Percentiles rank a stretch among this genome's conserved stretches.
Conservation (phyloP, 2,888 invertebrate species). For the Acronicta psi region DNA sequence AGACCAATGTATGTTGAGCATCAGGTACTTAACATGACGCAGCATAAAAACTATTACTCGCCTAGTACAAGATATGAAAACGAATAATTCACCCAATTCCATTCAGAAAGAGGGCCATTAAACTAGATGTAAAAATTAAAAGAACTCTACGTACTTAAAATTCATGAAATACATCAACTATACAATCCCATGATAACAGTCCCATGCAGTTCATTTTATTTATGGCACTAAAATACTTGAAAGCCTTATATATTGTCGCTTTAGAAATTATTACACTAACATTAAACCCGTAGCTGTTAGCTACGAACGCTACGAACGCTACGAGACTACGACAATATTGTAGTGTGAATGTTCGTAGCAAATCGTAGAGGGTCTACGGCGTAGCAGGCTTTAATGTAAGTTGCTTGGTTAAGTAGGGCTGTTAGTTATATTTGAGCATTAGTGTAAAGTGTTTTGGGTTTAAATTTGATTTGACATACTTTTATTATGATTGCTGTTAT, state of each 20-base stretch:
- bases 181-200: conserved; percentile 61
- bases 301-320: conserved; percentile 40
- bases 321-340: conserved; percentile 17
- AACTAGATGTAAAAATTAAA: conserved; percentile 17
- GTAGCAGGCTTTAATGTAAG: conserved; percentile 15
- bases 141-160: conserved; percentile 31
- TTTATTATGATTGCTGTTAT: no score
- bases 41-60: background rate
- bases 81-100: conserved; percentile 2
- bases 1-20: no score
- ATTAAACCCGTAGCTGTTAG: conserved; percentile 42
- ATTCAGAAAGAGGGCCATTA: conserved; percentile 17
- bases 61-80: background rate
- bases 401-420: conserved; percentile 1
- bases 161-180: conserved; percentile 47
- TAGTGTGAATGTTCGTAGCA: conserved; percentile 25
- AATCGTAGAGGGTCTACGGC: conserved; percentile 33
- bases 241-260: conserved; percentile 60
- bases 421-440: background rate
- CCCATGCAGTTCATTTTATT: conserved; percentile 63
- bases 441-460: background rate
- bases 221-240: conserved; percentile 61
- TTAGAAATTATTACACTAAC: conserved; percentile 56
- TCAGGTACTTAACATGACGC: no score
- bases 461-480: background rate